Conservation (phyloP, 1,140 invertebrate genomes). For the Euwallacea similis region DNA sequence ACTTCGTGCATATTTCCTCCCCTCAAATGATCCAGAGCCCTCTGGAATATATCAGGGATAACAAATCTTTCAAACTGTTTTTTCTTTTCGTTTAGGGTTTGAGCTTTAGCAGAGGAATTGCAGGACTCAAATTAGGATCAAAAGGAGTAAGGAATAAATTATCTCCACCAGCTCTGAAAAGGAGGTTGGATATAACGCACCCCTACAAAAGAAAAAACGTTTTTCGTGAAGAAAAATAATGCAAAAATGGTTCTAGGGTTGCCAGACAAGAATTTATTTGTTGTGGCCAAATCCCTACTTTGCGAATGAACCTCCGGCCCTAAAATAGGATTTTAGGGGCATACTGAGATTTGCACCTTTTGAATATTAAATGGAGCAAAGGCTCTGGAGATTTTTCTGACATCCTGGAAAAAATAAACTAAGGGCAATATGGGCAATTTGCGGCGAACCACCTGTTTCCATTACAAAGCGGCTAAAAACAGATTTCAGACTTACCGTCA, state of each 20-base stretch:
- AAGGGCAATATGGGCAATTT: constrained; percentile 5
- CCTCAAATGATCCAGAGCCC: constrained; percentile 9
- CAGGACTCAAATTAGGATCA: too few species aligned
- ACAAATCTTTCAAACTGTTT: constrained; percentile 2
- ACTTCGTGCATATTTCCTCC: constrained; percentile 32
- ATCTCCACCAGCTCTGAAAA: too few species aligned
- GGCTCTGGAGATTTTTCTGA: constrained; percentile 7
- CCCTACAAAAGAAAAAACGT: too few species aligned
- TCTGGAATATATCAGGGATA: constrained; percentile 1
- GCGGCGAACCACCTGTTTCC: background rate
- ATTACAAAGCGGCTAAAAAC: background rate
- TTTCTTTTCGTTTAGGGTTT: background rate
- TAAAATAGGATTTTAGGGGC: constrained; percentile 20
- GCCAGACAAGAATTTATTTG: constrained; percentile 1
- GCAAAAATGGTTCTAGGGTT: constrained; percentile 9
- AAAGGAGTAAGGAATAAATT: too few species aligned
- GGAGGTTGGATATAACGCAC: too few species aligned
- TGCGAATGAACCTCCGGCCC: constrained; percentile 9
- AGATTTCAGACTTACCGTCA: constrained; percentile 22
- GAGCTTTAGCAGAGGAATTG: background rate
- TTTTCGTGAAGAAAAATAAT: constrained; percentile 1
- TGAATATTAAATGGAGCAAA: constrained; percentile 19
- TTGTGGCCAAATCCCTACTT: constrained; percentile 6
- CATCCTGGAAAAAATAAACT: constrained; percentile 12
- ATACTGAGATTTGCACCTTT: constrained; percentile 25